phyloP scores from a whole-genome alignment of 2,113 vertebrate genomes.

The Silurus glanis region DNA sequence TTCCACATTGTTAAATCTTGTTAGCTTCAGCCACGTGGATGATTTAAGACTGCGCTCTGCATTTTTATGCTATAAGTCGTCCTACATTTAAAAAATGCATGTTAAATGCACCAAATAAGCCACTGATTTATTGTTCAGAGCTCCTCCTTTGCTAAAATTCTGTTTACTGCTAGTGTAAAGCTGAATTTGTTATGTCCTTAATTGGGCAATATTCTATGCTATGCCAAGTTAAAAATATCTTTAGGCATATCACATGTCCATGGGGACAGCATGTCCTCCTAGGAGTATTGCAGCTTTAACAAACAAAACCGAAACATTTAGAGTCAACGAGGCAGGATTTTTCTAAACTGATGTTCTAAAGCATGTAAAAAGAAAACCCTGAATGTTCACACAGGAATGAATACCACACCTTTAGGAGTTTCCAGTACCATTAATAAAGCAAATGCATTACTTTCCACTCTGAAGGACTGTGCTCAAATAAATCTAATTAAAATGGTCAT shows the following conservation, averaged over 20 bases:
- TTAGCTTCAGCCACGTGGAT: background rate
- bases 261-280: constrained; percentile 63
- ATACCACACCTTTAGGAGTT: constrained; percentile 47
- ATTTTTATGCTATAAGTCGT: background rate
- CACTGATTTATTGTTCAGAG: background rate
- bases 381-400: constrained; percentile 43
- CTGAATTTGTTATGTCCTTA: constrained; percentile 62
- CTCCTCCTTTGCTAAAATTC: constrained; percentile 23
- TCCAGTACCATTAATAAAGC: background rate
- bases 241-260: constrained; percentile 60
- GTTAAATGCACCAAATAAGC: background rate
- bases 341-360: constrained; percentile 54
- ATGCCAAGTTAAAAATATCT: constrained; percentile 62
- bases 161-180: constrained; percentile 54
- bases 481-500: background rate
- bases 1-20: background rate
- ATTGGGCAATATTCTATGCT: constrained; percentile 59
- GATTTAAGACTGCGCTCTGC: background rate
- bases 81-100: constrained; percentile 3
- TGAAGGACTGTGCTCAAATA: background rate
- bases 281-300: constrained; percentile 64
- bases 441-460: background rate
- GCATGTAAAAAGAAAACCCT: constrained; percentile 14
- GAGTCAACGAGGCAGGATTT: constrained; percentile 52
- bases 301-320: constrained; percentile 65